A percentile compares a stretch with the other conserved stretches of the same genome.
phyloP scores from a whole-genome alignment of 1,140 invertebrate species.

The Helicoverpa armigera region DNA sequence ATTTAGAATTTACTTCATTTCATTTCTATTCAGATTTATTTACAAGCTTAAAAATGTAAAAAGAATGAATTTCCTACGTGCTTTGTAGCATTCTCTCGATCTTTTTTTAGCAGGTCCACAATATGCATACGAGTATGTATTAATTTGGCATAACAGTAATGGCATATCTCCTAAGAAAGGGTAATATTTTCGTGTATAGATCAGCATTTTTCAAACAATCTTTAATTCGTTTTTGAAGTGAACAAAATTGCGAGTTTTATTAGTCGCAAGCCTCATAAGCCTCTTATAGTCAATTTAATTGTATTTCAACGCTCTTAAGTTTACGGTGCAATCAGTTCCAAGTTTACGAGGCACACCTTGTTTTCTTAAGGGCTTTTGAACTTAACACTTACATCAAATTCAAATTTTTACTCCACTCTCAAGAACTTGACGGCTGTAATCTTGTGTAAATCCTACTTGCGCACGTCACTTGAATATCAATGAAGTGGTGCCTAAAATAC shows the following conservation, averaged over 20 bases:
- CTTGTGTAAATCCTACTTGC: neutral
- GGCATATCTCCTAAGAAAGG: no score
- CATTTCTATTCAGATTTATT: no score
- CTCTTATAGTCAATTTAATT: slow-evolving; percentile 62
- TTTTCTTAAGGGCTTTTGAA: slow-evolving; percentile 48
- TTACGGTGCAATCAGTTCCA: slow-evolving; percentile 69
- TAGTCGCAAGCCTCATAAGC: slow-evolving; percentile 57
- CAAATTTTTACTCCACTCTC: neutral
- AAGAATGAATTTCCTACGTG: no score
- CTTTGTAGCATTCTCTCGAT: no score
- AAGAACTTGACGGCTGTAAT: slow-evolving; percentile 11
- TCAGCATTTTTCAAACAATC: neutral
- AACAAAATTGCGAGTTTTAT: slow-evolving; percentile 54
- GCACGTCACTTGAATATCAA: neutral
- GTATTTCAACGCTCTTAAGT: slow-evolving; percentile 63
- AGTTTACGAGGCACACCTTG: slow-evolving; percentile 57
- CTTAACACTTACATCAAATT: slow-evolving; percentile 17
- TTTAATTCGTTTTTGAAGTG: neutral
- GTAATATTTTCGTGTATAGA: neutral
- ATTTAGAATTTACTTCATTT: neutral
- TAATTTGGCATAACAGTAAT: no score
- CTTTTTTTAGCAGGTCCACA: no score
- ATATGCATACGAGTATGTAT: no score
- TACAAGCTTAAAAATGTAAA: no score
- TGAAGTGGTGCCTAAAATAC: neutral